A percentile compares a stretch with the other conserved stretches of the same genome.
Evolutionary conservation across 2,888 invertebrate genomes (phyloP).

Genomic region (Clitarchus hookeri): DNA sequence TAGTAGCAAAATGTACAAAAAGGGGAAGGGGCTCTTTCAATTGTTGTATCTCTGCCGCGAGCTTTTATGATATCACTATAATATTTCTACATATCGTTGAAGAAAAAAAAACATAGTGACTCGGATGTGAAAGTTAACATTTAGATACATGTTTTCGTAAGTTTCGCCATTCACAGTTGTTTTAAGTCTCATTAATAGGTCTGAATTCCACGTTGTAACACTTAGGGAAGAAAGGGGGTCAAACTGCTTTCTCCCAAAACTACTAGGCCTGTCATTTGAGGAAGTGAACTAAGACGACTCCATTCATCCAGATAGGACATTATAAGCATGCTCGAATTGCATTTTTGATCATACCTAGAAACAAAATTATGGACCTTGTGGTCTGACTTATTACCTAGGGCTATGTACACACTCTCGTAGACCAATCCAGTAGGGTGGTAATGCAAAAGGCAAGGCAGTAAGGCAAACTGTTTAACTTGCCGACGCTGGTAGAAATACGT

Average conservation of each 20-base stretch:
- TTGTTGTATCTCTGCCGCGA: no score
- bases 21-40: no score
- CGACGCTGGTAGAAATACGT: no score
- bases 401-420: background rate
- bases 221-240: background rate
- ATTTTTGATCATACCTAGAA: background rate
- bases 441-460: background rate
- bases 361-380: background rate
- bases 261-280: background rate
- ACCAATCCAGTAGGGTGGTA: background rate
- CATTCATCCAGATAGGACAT: background rate
- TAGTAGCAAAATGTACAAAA: no score
- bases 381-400: background rate
- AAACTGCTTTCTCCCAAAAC: slow-evolving; percentile 9
- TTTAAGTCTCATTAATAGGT: background rate
- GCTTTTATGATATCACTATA: no score
- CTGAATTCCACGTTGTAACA: background rate
- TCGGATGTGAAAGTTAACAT: no score
- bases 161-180: background rate
- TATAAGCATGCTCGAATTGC: background rate
- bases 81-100: no score
- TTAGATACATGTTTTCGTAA: no score
- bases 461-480: no score
- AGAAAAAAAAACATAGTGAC: no score
- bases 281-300: background rate